These are phyloP conservation scores for Lithobius niger DNA, from an alignment of 1,140 invertebrate genomes.

Conservation along the genomic window DNA sequence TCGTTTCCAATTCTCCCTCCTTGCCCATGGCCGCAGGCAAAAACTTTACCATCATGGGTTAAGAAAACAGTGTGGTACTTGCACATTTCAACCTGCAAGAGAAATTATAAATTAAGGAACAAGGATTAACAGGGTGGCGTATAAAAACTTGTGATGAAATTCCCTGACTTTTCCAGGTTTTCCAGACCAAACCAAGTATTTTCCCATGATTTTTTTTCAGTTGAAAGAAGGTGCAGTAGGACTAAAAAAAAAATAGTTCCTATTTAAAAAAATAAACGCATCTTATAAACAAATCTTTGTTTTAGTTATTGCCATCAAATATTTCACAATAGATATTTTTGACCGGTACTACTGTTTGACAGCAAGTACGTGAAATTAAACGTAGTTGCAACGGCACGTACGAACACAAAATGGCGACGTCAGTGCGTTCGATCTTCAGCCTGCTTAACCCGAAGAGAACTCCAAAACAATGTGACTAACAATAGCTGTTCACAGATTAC, in stretches of 20 bases:
- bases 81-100: constrained; percentile 41
- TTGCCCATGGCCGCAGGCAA: constrained; percentile 56
- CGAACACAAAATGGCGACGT: too few species aligned
- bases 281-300: too few species aligned
- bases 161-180: not conserved
- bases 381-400: too few species aligned
- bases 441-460: too few species aligned
- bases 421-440: too few species aligned
- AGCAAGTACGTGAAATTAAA: too few species aligned
- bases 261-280: constrained; percentile 26
- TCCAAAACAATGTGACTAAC: too few species aligned
- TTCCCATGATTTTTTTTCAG: too few species aligned
- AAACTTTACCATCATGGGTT: constrained; percentile 40
- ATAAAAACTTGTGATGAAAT: constrained; percentile 15
- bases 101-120: not conserved
- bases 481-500: too few species aligned
- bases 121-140: not conserved
- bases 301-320: too few species aligned
- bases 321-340: too few species aligned
- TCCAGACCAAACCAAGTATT: not conserved
- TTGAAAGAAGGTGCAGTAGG: not conserved
- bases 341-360: too few species aligned
- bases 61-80: constrained; percentile 60
- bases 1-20: constrained; percentile 52
- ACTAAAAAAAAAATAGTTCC: not conserved